Conservation (phyloP, 2,888 invertebrate species). For the Drosophila mimetica region DNA sequence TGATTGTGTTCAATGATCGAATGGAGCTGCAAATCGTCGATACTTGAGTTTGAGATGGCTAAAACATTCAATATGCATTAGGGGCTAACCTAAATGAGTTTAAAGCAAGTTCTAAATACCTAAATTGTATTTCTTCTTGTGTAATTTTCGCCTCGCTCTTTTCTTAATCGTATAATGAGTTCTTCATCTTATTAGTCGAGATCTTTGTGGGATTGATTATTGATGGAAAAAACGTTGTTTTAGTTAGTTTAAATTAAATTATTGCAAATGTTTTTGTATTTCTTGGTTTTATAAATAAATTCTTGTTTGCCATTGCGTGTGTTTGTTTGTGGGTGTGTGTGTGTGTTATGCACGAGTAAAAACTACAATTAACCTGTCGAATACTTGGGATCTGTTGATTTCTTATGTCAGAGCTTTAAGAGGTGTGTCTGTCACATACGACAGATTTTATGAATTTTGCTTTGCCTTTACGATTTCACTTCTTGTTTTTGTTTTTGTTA, state of each 20-base stretch:
- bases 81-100: conserved; percentile 33
- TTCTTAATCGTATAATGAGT: conserved; percentile 33
- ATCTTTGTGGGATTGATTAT: conserved; percentile 47
- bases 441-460: conserved; percentile 21
- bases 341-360: conserved; percentile 20
- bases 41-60: conserved; percentile 51
- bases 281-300: conserved; percentile 48
- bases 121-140: conserved; percentile 27
- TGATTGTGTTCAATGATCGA: conserved; percentile 26
- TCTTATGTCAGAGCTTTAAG: conserved; percentile 26
- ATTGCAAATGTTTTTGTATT: conserved; percentile 47
- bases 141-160: conserved; percentile 4
- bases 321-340: conserved; percentile 22
- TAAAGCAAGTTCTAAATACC: conserved; percentile 48
- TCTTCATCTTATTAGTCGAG: conserved; percentile 31
- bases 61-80: conserved; percentile 41
- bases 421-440: conserved; percentile 9
- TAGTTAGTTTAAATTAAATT: conserved; percentile 36
- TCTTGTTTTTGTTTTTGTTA: conserved; percentile 63
- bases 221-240: conserved; percentile 25
- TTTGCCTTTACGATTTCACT: conserved; percentile 38
- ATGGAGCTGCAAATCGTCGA: conserved; percentile 20
- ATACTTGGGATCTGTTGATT: conserved; percentile 39
- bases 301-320: conserved; percentile 28
- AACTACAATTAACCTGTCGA: conserved; percentile 43